Percentiles rank a stretch among this genome's conserved stretches.
Conservation (phyloP, 2,113 vertebrate genomes). For the Eolophus roseicapilla region DNA sequence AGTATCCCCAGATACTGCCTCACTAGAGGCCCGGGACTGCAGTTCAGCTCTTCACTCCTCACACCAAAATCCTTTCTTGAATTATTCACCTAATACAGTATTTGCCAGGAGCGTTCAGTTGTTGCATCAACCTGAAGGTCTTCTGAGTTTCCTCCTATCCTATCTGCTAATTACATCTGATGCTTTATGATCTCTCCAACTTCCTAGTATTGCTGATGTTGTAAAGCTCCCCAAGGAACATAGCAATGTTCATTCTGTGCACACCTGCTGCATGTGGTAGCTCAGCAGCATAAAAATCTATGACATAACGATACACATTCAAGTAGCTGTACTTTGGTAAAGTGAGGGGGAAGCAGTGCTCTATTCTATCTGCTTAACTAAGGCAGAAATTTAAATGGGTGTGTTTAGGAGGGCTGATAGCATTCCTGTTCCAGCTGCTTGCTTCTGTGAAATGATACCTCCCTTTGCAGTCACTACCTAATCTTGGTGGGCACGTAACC, state of each 20-base stretch:
- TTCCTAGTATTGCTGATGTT: not conserved
- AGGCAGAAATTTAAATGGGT: not conserved
- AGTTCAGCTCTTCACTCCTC: not conserved
- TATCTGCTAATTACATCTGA: not conserved
- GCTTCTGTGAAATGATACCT: not conserved
- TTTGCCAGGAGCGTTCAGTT: not conserved
- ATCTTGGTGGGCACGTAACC: not conserved
- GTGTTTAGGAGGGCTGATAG: not conserved
- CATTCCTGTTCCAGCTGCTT: not conserved
- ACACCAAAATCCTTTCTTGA: not conserved
- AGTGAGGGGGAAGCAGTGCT: not conserved
- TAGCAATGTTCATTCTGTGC: not conserved
- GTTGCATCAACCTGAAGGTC: not conserved
- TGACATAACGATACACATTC: not conserved
- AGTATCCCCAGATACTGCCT: not conserved
- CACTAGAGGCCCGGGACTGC: not conserved
- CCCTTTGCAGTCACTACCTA: not conserved
- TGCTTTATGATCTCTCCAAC: not conserved
- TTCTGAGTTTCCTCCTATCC: not conserved
- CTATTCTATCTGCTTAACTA: not conserved
- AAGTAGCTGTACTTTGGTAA: not conserved
- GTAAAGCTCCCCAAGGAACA: not conserved
- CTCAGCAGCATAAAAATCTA: not conserved
- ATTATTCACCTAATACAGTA: not conserved
- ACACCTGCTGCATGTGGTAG: not conserved